phyloP scores from a whole-genome alignment of 2,113 vertebrate species.

The Pyxicephalus adspersus region DNA sequence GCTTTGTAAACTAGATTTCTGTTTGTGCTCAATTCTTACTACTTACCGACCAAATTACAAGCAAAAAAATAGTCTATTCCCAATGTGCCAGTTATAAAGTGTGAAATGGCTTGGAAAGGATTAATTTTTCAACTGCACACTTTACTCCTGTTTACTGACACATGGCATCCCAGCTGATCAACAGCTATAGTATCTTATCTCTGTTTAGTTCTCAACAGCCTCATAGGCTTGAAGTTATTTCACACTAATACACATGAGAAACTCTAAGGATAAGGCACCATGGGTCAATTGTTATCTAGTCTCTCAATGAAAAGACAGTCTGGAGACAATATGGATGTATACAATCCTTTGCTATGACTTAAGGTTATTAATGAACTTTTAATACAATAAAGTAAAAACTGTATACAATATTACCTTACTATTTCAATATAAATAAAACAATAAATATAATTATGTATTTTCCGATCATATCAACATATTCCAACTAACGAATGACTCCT shows the following conservation, averaged over 20 bases:
- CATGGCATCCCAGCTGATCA: conserved; percentile 13
- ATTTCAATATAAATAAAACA: too few species aligned
- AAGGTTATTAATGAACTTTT: too few species aligned
- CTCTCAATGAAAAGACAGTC: neutral
- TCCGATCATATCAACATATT: too few species aligned
- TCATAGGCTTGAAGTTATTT: conserved; percentile 12
- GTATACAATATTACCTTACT: too few species aligned
- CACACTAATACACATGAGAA: neutral
- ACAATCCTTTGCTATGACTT: too few species aligned
- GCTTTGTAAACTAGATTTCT: neutral
- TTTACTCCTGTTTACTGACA: conserved; percentile 12
- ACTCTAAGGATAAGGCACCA: neutral
- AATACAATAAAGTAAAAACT: too few species aligned
- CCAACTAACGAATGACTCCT: too few species aligned
- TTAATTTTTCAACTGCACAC: neutral
- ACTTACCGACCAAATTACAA: neutral
- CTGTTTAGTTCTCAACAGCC: neutral
- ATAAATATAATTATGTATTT: too few species aligned
- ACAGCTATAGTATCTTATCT: conserved; percentile 16
- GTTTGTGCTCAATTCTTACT: neutral
- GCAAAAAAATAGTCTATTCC: neutral
- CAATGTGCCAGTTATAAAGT: conserved; percentile 4
- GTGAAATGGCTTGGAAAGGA: conserved; percentile 18
- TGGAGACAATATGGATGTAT: neutral
- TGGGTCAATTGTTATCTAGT: neutral